phyloP scores from a whole-genome alignment of 2,797 vertebrate genomes.

The Pygocentrus nattereri region DNA sequence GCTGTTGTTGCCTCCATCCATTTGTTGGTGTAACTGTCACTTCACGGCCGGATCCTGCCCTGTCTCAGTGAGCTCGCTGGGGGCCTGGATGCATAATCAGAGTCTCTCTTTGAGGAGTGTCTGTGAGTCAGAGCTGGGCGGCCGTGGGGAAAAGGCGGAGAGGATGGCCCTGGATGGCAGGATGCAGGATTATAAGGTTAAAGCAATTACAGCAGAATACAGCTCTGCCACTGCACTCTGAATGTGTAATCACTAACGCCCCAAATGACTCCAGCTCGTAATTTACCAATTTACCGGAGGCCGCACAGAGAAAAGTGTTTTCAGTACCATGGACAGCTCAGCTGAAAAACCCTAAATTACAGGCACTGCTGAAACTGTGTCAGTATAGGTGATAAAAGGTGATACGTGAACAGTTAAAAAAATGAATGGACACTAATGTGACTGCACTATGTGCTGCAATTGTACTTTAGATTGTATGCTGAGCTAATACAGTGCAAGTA shows the following conservation, averaged over 20 bases:
- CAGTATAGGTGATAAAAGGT: not conserved
- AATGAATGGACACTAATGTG: not conserved
- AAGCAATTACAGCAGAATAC: conserved; percentile 45
- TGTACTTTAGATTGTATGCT: not conserved
- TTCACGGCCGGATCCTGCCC: conserved; percentile 15
- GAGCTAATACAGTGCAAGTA: not conserved
- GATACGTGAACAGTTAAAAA: not conserved
- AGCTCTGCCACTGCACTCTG: not conserved
- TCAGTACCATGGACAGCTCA: not conserved
- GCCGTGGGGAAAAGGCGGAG: conserved; percentile 17
- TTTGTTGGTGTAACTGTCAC: no score
- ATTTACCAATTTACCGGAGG: conserved; percentile 37
- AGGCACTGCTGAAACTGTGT: not conserved
- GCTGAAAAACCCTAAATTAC: conserved; percentile 6
- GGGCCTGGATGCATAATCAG: conserved; percentile 19
- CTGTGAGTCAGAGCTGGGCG: conserved; percentile 23
- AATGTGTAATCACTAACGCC: conserved; percentile 23
- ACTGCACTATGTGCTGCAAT: not conserved
- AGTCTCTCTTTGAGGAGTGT: conserved; percentile 19
- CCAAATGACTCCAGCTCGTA: conserved; percentile 22
- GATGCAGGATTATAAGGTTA: conserved; percentile 41
- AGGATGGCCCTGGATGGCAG: conserved; percentile 26
- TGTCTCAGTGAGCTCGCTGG: not conserved
- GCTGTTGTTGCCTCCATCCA: no score
- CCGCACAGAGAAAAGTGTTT: not conserved